These are phyloP conservation scores for Micropterix aruncella DNA, from an alignment of 2,888 invertebrate species.

Conservation along the genomic window DNA sequence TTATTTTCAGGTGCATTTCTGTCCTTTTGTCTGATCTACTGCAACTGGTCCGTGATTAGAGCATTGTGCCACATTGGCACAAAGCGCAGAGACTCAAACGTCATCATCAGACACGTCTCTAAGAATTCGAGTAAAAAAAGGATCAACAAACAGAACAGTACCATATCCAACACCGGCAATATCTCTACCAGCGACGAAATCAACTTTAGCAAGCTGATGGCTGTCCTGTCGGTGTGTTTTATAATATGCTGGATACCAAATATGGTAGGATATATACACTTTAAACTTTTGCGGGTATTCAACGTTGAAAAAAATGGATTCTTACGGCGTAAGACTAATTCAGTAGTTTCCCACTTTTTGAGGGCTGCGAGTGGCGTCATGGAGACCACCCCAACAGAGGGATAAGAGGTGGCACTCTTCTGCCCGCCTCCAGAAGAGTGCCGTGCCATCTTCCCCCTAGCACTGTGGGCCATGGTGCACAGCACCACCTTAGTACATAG, in stretches of 20 bases:
- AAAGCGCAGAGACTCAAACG: constrained; percentile 22
- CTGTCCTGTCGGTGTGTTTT: constrained; percentile 66
- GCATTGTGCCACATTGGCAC: constrained; percentile 48
- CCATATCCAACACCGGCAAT: constrained; percentile 14
- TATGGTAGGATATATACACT: constrained; percentile 57
- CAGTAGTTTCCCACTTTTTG: no score
- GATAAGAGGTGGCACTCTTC: no score
- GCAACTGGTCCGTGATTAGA: constrained; percentile 69
- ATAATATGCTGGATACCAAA: constrained; percentile 81
- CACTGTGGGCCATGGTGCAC: no score
- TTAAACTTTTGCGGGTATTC: constrained; percentile 3
- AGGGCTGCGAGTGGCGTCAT: no score
- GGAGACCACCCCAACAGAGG: no score
- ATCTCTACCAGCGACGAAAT: constrained; percentile 65
- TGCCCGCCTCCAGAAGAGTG: no score
- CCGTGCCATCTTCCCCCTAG: no score
- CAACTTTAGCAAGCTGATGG: constrained; percentile 76
- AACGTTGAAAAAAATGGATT: constrained; percentile 1
- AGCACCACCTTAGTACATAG: no score
- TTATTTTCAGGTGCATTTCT: constrained; percentile 47
- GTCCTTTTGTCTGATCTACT: constrained; percentile 63
- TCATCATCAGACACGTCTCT: constrained; percentile 27
- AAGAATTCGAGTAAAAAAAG: constrained; percentile 21
- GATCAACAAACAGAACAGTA: constrained; percentile 16
- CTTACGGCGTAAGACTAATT: no score